Evolutionary conservation across 2,888 invertebrate species (phyloP), one percentile per base, ranked within the genome.

Genomic region (Geophilus truncorum): DNA sequence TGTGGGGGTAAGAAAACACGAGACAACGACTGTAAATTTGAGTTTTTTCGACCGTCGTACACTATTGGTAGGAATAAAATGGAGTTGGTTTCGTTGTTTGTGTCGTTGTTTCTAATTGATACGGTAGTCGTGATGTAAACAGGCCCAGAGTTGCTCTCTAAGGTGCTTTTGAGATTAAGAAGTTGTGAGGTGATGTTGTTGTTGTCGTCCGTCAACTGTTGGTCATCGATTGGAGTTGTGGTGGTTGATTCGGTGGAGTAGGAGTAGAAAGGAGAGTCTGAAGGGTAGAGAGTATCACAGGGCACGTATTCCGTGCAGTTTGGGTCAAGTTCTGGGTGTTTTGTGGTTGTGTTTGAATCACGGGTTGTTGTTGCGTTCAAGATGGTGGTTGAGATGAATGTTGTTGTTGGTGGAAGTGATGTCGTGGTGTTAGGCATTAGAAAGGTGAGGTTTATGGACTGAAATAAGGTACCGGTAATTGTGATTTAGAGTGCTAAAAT

Each of bases 361-460:
- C 70, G 28, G 7, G n/a, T n/a, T n/a, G 83, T 23, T 75, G 82
- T 78, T 85, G 86, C 23, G 77, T 82, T 85, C 30, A 82, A 62
- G 78, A 81, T 81, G 23, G 83, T 78, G 15, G 83, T 81, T 5
- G 82, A 80, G n/a, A 81, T 77, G 7, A 82, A 82, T 28, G 83
- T 83, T 81, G 83, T 84, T 83, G 62, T 78, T 82, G 81, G 36
- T 21, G 81, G 77, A 28, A n/a, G n/a, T n/a, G n/a, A n/a, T n/a
- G 82, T 82, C 10, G 85, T 84, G 9, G 84, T 83, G 79, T 89
- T 87, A 82, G 90, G 87, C 85, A 91, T 90, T 82, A 92, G 85
- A 82, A 86, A 85, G 84, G 89, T 86, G 51, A 91, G 86, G 83
- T 92, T 89, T 83, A 86, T 86, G 82, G 90, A 90, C 88, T 89